Evolutionary conservation across 2,113 vertebrate genomes (phyloP).

Genomic region (Bettongia penicillata): DNA sequence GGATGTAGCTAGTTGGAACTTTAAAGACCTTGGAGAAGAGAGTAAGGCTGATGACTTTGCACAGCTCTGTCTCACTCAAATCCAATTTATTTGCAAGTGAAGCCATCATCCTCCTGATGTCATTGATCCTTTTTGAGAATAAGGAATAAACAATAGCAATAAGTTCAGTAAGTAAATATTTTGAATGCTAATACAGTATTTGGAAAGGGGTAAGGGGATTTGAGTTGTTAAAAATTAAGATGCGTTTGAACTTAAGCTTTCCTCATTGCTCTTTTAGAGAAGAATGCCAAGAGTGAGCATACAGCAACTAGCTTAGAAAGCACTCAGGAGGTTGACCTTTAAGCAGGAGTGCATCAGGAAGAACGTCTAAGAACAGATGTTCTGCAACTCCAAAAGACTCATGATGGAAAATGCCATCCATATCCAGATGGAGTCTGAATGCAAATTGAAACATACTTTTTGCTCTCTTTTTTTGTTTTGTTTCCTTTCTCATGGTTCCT

Average conservation of each 20-base stretch:
- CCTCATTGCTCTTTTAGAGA: not conserved
- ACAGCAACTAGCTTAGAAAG: not conserved
- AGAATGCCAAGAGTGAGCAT: not conserved
- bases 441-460: too few relatives aligned
- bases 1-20: too few relatives aligned
- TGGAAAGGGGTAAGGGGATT: slow-evolving; percentile 40
- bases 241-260: slow-evolving; percentile 14
- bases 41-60: not conserved
- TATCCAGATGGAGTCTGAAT: too few relatives aligned
- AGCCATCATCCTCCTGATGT: not conserved
- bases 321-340: accelerated
- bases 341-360: not conserved
- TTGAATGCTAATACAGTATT: slow-evolving; percentile 33
- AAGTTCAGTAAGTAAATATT: slow-evolving; percentile 1
- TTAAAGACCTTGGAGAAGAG: not conserved
- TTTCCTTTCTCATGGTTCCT: too few relatives aligned
- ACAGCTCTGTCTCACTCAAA: not conserved
- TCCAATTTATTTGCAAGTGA: not conserved
- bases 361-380: too few relatives aligned
- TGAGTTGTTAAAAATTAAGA: slow-evolving; percentile 35
- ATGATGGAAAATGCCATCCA: too few relatives aligned
- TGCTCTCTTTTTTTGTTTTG: too few relatives aligned
- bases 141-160: not conserved
- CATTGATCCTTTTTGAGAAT: not conserved
- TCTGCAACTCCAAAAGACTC: too few relatives aligned